These are phyloP conservation scores for Molossus alvarezi DNA, from an alignment of 2,797 vertebrate species.

Conservation along the genomic window DNA sequence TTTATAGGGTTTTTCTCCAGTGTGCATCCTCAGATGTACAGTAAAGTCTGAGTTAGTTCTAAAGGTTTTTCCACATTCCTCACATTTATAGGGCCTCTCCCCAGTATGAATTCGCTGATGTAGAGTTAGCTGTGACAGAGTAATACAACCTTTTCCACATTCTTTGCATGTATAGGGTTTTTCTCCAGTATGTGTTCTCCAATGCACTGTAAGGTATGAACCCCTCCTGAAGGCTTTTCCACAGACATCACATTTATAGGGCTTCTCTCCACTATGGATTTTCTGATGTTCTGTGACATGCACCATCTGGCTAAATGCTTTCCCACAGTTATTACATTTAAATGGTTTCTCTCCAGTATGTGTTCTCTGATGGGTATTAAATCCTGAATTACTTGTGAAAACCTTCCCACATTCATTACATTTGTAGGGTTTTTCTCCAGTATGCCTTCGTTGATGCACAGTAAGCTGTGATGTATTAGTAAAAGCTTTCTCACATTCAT, in stretches of 20 bases:
- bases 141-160: conserved; percentile 78
- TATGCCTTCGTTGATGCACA: conserved; percentile 81
- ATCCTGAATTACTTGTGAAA: conserved; percentile 80
- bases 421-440: conserved; percentile 83
- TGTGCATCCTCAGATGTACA: conserved; percentile 78
- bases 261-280: conserved; percentile 82
- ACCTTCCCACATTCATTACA: conserved; percentile 81
- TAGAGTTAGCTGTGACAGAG: conserved; percentile 83
- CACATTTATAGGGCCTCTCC: conserved; percentile 77
- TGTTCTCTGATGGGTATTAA: conserved; percentile 89
- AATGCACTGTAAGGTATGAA: conserved; percentile 81
- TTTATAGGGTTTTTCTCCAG: conserved; percentile 80
- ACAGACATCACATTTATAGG: conserved; percentile 80
- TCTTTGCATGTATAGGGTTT: conserved; percentile 77
- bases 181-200: conserved; percentile 81
- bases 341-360: conserved; percentile 92
- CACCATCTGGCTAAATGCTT: conserved; percentile 82
- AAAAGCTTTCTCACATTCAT: conserved; percentile 81
- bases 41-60: conserved; percentile 80
- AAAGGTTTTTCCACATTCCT: conserved; percentile 78
- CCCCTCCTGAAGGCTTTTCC: conserved; percentile 79
- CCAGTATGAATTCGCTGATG: conserved; percentile 78
- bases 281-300: conserved; percentile 81
- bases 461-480: conserved; percentile 80
- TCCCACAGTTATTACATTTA: conserved; percentile 86